Evolutionary conservation across 2,888 invertebrate genomes (phyloP).

Genomic region (Sphaeridia pumilis): DNA sequence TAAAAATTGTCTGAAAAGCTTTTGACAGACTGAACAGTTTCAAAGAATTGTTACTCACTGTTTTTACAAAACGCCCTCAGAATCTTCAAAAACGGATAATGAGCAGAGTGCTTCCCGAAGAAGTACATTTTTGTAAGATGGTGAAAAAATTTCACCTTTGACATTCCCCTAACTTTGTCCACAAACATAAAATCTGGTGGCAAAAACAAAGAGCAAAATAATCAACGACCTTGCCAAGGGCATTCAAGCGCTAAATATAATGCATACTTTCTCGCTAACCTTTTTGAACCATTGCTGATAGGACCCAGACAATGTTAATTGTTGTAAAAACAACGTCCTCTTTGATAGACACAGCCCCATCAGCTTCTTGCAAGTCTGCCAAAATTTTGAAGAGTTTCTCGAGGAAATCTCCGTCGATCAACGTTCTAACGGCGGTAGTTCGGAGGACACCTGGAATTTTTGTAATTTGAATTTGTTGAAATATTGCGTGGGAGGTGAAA

Average conservation of each 20-base stretch:
- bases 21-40: background rate
- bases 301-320: slow-evolving; percentile 24
- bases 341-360: background rate
- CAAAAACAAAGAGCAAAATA: slow-evolving; percentile 8
- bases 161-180: slow-evolving; percentile 51
- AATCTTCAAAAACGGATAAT: slow-evolving; percentile 31
- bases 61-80: slow-evolving; percentile 26
- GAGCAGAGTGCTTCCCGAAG: slow-evolving; percentile 22
- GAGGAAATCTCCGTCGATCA: slow-evolving; percentile 1
- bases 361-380: slow-evolving; percentile 4
- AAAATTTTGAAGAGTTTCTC: slow-evolving; percentile 11
- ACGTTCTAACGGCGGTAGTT: background rate
- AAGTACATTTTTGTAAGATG: slow-evolving; percentile 49
- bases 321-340: slow-evolving; percentile 2
- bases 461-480: background rate
- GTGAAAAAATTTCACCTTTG: slow-evolving; percentile 51
- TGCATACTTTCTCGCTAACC: slow-evolving; percentile 15
- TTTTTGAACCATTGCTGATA: slow-evolving; percentile 26
- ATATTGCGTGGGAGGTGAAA: too few species aligned
- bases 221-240: background rate
- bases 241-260: background rate
- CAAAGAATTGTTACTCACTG: slow-evolving; percentile 16
- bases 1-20: background rate
- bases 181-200: slow-evolving; percentile 50
- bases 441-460: slow-evolving; percentile 8